Percentiles rank a stretch among this genome's conserved stretches.
These are phyloP conservation scores for Proctacanthus coquilletti DNA, from an alignment of 1,140 invertebrate species.

Conservation along the genomic window DNA sequence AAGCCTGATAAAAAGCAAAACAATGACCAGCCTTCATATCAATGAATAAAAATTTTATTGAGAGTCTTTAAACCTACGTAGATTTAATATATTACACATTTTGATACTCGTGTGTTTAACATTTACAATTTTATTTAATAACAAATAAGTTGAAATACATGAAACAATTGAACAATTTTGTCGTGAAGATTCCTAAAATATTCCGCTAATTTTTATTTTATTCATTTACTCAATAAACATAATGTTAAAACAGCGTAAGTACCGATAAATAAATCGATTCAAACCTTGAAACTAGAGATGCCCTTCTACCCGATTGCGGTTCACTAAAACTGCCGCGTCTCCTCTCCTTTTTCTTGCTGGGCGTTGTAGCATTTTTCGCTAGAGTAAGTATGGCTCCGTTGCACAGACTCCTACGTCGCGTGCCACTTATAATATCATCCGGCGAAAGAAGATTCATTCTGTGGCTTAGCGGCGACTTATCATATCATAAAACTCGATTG, in stretches of 20 bases:
- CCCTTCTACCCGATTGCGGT: conserved; percentile 9
- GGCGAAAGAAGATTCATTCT: conserved; percentile 20
- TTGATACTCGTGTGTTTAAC: no score
- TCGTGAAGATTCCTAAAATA: no score
- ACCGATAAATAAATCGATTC: no score
- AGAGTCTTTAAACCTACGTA: no score
- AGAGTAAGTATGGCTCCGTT: conserved; percentile 14
- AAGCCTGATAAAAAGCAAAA: no score
- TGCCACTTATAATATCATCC: conserved; percentile 13
- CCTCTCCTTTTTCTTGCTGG: conserved; percentile 19
- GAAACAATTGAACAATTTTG: no score
- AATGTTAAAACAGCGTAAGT: no score
- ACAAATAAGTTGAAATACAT: no score
- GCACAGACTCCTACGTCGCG: conserved; percentile 19
- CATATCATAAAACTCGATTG: not conserved
- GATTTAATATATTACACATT: no score
- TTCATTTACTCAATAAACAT: not conserved
- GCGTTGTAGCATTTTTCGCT: conserved; percentile 9
- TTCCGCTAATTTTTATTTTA: not conserved
- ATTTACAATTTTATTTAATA: no score
- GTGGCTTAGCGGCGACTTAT: not conserved
- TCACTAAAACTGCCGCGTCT: conserved; percentile 27
- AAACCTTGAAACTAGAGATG: conserved; percentile 16
- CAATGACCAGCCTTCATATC: no score
- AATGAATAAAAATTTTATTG: no score